Conservation (phyloP, 2,888 invertebrate species). For the Hoplodrina blanda region DNA sequence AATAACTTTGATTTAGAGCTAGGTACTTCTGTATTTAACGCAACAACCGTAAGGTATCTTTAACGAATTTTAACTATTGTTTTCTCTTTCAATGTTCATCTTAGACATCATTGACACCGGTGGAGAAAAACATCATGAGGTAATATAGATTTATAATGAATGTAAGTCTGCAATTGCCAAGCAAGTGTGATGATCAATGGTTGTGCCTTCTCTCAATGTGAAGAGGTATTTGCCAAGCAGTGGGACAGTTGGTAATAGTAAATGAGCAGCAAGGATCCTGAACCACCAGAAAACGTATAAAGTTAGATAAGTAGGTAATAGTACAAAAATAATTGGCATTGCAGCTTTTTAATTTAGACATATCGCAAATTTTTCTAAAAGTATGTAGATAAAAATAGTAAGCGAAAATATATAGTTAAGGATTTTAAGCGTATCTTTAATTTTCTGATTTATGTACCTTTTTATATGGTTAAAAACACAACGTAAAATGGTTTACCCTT, state of each 20-base stretch:
- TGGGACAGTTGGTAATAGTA: too few species aligned
- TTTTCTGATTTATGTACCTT: too few species aligned
- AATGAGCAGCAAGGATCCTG: not conserved
- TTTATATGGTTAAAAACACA: not conserved
- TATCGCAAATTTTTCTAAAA: not conserved
- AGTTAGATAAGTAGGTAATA: not conserved
- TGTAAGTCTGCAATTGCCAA: too few species aligned
- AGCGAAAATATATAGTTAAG: too few species aligned
- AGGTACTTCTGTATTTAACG: not conserved
- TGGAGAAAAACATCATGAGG: too few species aligned
- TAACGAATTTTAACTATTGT: not conserved
- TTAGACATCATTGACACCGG: too few species aligned
- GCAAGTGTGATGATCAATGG: too few species aligned
- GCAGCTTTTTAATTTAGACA: conserved; percentile 13
- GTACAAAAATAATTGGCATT: conserved; percentile 7
- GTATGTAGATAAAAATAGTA: not conserved
- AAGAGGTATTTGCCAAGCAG: too few species aligned
- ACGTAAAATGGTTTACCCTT: not conserved
- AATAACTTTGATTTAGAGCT: not conserved
- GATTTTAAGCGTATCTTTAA: too few species aligned
- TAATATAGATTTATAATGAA: too few species aligned
- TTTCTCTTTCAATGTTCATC: not conserved
- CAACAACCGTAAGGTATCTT: not conserved
- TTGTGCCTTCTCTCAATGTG: too few species aligned
- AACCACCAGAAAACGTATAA: conserved; percentile 1